Evolutionary conservation across 1,140 invertebrate species (phyloP).

Genomic region (Globodera rostochiensis): DNA sequence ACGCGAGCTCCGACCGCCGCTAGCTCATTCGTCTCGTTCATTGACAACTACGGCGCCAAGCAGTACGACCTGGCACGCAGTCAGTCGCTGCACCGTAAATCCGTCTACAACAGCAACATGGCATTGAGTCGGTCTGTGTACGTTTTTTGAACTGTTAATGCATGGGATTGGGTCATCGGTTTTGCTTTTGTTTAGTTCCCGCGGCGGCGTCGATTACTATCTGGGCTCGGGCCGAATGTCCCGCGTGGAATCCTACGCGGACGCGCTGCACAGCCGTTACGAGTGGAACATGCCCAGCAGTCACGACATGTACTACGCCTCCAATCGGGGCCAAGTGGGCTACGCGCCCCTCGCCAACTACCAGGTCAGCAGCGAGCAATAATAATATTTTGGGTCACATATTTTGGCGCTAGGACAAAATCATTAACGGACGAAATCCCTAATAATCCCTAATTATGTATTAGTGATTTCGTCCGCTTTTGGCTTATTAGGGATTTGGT

Average conservation of each 20-base stretch:
- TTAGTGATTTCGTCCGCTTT: too few species aligned
- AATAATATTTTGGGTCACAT: neutral
- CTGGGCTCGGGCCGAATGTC: conserved; percentile 59
- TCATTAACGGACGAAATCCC: too few species aligned
- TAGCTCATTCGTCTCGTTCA: conserved; percentile 63
- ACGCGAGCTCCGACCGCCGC: conserved; percentile 57
- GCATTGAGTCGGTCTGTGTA: conserved; percentile 59
- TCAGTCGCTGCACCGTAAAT: conserved; percentile 50
- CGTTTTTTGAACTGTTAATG: neutral
- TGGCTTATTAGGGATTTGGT: too few species aligned
- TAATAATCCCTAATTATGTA: too few species aligned
- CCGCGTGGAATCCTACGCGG: conserved; percentile 64
- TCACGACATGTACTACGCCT: conserved; percentile 60
- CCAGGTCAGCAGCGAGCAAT: conserved; percentile 43
- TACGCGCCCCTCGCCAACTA: conserved; percentile 60
- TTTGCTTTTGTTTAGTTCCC: conserved; percentile 55
- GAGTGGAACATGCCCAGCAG: conserved; percentile 60
- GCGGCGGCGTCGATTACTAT: conserved; percentile 60
- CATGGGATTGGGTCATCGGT: neutral
- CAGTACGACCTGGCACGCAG: conserved; percentile 59
- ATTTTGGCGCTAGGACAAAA: too few species aligned
- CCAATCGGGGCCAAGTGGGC: conserved; percentile 45
- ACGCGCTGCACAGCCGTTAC: conserved; percentile 49
- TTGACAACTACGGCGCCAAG: conserved; percentile 62
- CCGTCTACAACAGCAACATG: conserved; percentile 56